A percentile compares a stretch with the other conserved stretches of the same genome.
Evolutionary conservation across 1,140 invertebrate species (phyloP).

Genomic region (Sycophila sp.): DNA sequence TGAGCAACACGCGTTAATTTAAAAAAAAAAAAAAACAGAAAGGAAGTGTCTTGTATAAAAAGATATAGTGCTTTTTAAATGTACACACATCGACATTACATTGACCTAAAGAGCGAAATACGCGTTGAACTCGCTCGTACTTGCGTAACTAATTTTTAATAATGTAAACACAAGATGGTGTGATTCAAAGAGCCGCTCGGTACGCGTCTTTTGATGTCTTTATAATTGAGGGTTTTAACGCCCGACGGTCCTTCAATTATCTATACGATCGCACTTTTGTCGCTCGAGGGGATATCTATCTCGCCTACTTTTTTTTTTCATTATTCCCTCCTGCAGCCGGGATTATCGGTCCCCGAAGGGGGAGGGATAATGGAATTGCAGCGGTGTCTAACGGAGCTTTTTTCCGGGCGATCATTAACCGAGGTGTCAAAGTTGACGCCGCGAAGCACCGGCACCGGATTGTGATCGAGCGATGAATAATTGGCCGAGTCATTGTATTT

Average conservation of each 20-base stretch:
- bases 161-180: neutral
- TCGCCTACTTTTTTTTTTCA: neutral
- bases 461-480: neutral
- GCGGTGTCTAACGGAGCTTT: neutral
- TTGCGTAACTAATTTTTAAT: conserved; percentile 9
- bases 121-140: no score
- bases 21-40: no score
- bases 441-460: no score
- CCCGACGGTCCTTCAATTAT: conserved; percentile 1
- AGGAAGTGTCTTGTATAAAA: no score
- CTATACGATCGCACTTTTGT: neutral
- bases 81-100: no score
- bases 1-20: no score
- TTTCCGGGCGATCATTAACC: neutral
- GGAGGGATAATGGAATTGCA: neutral
- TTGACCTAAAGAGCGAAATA: no score
- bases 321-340: no score
- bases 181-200: neutral
- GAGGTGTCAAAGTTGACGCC: neutral
- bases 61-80: no score
- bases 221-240: conserved; percentile 27
- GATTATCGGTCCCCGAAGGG: no score
- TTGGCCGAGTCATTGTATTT: no score
- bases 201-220: neutral
- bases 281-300: neutral